Percentiles rank a stretch among this genome's conserved stretches.
Conservation (phyloP, 1,140 invertebrate genomes). For the Hycleus cichorii region DNA sequence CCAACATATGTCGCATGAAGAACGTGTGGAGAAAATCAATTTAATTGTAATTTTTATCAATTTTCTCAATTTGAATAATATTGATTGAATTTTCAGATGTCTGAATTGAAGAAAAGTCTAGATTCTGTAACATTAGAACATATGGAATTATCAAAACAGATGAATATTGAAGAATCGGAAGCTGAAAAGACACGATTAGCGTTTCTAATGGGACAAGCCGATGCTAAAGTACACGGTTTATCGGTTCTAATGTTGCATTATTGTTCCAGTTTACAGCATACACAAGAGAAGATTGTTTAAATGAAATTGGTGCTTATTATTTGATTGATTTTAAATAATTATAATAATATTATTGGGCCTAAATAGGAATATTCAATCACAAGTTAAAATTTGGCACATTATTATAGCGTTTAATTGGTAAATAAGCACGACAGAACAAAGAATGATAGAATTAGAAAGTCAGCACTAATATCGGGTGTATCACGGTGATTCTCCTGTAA, state of each 20-base stretch:
- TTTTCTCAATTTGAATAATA: not conserved
- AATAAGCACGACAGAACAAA: too few relatives aligned
- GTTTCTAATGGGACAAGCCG: slow-evolving; percentile 54
- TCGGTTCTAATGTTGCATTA: slow-evolving; percentile 79
- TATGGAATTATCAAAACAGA: slow-evolving; percentile 42
- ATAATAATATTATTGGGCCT: too few relatives aligned
- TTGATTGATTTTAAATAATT: not conserved
- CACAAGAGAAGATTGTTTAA: slow-evolving; percentile 37
- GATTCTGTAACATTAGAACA: slow-evolving; percentile 53
- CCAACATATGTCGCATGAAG: slow-evolving; percentile 50
- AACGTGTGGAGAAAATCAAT: slow-evolving; percentile 60
- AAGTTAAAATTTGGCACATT: too few relatives aligned
- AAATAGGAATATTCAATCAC: too few relatives aligned
- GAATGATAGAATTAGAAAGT: too few relatives aligned
- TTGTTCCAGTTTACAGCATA: slow-evolving; percentile 66
- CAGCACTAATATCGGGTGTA: too few relatives aligned
- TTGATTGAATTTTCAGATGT: slow-evolving; percentile 49
- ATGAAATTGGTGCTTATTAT: not conserved
- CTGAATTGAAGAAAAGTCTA: slow-evolving; percentile 64
- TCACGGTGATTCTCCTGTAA: too few relatives aligned
- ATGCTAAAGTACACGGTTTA: slow-evolving; percentile 69
- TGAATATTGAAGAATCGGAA: slow-evolving; percentile 43
- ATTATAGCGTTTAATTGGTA: too few relatives aligned
- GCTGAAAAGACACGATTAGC: slow-evolving; percentile 49
- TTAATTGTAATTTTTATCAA: slow-evolving; percentile 50